These are phyloP conservation scores for Axea sp. DNA, from an alignment of 2,888 invertebrate species.

Conservation along the genomic window DNA sequence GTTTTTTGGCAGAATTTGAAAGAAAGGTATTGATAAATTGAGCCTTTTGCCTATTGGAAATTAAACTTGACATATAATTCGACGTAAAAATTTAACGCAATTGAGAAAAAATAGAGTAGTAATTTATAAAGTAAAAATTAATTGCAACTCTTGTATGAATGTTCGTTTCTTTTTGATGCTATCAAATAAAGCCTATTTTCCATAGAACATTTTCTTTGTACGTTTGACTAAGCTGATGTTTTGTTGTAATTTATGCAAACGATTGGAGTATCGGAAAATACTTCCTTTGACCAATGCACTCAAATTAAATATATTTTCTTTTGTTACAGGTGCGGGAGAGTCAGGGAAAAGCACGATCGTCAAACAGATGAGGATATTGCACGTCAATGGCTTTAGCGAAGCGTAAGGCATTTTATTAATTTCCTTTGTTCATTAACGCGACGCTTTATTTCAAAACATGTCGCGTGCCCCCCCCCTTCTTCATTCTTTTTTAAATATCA, in stretches of 20 bases:
- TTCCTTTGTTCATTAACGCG: slow-evolving; percentile 44
- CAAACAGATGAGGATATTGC: slow-evolving; percentile 99
- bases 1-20: no score
- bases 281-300: slow-evolving; percentile 29
- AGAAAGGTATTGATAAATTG: no score
- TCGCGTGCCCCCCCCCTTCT: not conserved
- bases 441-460: slow-evolving; percentile 16
- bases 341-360: slow-evolving; percentile 99
- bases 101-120: no score
- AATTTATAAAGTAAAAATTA: no score
- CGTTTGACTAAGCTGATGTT: slow-evolving; percentile 27
- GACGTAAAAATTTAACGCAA: no score
- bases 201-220: slow-evolving; percentile 1
- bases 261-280: slow-evolving; percentile 23
- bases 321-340: slow-evolving; percentile 92
- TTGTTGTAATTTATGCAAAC: slow-evolving; percentile 42
- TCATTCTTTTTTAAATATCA: no score
- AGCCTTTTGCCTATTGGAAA: no score
- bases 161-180: slow-evolving; percentile 6
- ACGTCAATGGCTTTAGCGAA: slow-evolving; percentile 99
- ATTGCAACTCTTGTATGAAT: no score
- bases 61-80: no score
- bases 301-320: slow-evolving; percentile 36
- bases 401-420: slow-evolving; percentile 82
- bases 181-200: slow-evolving; percentile 5